Conservation (phyloP, 37 sponge, comb jelly and placozoan species). For the Eunapius fragilis region DNA sequence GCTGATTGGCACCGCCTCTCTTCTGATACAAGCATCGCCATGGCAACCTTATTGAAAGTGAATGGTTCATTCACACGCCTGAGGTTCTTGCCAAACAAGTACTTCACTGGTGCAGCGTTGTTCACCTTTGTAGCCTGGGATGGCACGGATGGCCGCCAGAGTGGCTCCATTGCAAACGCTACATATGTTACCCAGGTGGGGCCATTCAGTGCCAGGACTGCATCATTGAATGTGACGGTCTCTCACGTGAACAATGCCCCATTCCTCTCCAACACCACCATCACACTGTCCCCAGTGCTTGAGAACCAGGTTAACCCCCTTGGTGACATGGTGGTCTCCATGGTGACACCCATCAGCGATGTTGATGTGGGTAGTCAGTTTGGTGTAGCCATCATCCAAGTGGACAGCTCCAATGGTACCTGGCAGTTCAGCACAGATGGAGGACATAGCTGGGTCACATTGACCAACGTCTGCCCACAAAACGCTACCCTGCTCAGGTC, state of each 20-base stretch:
- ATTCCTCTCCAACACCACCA: conserved; percentile 45
- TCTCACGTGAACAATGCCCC: conserved; percentile 86
- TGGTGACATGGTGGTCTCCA: conserved; percentile 60
- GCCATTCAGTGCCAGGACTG: conserved; percentile 58
- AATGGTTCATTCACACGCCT: conserved; percentile 54
- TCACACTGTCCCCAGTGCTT: conserved; percentile 51
- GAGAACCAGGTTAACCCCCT: conserved; percentile 67
- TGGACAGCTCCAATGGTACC: conserved; percentile 68
- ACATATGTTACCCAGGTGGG: conserved; percentile 50
- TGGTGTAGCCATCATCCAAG: conserved; percentile 76
- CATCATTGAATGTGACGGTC: conserved; percentile 41
- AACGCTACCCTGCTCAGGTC: conserved; percentile 74
- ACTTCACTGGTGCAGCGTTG: conserved; percentile 65
- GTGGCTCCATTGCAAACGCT: conserved; percentile 70
- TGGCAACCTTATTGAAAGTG: conserved; percentile 61
- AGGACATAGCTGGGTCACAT: conserved; percentile 65
- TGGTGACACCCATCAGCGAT: conserved; percentile 63
- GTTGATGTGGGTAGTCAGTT: conserved; percentile 60
- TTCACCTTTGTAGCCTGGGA: conserved; percentile 88
- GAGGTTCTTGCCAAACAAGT: conserved; percentile 70
- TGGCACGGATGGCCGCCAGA: conserved; percentile 38
- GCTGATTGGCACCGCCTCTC: conserved; percentile 73
- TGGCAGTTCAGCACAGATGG: conserved; percentile 79
- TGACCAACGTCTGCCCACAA: conserved; percentile 37
- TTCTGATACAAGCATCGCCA: conserved; percentile 19